phyloP scores from a whole-genome alignment of 2,888 invertebrate species.

The Tetheella fluctuosa region DNA sequence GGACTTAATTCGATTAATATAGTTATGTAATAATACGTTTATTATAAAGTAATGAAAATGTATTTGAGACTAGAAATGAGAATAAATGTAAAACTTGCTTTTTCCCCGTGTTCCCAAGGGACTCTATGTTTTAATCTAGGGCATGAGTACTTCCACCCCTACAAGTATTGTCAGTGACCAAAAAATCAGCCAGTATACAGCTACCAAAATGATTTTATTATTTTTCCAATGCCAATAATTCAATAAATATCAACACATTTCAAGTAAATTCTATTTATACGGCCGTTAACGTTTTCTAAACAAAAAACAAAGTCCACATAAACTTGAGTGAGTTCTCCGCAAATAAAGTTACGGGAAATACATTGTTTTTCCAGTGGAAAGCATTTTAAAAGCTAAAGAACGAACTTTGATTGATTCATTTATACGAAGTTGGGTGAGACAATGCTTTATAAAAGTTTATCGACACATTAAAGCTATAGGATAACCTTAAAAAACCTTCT shows the following conservation, averaged over 20 bases:
- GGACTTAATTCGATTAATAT: too few relatives aligned
- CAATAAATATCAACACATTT: background rate
- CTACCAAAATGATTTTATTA: too few relatives aligned
- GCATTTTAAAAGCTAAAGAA: background rate
- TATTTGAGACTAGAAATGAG: too few relatives aligned
- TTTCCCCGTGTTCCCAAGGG: too few relatives aligned
- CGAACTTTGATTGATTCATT: slow-evolving; percentile 12
- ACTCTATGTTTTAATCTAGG: too few relatives aligned
- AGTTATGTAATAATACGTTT: too few relatives aligned
- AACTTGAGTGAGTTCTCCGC: background rate
- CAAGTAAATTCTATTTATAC: slow-evolving; percentile 3
- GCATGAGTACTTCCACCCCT: too few relatives aligned
- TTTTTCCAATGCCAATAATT: background rate
- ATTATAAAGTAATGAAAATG: too few relatives aligned
- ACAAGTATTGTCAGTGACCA: too few relatives aligned
- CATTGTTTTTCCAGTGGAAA: slow-evolving; percentile 9
- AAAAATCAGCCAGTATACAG: too few relatives aligned
- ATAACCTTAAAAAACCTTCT: background rate
- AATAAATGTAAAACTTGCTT: too few relatives aligned
- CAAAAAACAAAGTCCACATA: slow-evolving; percentile 3
- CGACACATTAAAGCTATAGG: background rate
- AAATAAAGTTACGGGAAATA: slow-evolving; percentile 9
- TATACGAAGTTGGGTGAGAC: background rate
- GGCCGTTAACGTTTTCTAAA: slow-evolving; percentile 2
- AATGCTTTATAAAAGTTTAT: background rate